Conservation (phyloP, 2,888 invertebrate genomes). For the Criorhina ranunculi region DNA sequence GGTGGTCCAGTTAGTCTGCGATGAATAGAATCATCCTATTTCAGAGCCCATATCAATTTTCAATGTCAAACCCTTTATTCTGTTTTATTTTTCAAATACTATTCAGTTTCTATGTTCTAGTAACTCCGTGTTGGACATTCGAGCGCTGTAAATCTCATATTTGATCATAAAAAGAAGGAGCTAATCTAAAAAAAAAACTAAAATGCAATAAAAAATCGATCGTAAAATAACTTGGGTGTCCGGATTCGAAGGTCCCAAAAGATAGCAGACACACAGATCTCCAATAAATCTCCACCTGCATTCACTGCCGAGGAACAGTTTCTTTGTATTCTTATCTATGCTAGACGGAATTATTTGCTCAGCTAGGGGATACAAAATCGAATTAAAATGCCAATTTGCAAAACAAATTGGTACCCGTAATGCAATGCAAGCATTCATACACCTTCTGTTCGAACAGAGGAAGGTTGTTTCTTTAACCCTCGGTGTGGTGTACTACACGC, state of each 20-base stretch:
- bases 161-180: constrained; percentile 47
- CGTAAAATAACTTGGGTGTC: constrained; percentile 44
- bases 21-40: constrained; percentile 3
- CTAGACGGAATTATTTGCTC: constrained; percentile 60
- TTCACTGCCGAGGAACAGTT: neutral
- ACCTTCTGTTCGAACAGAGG: constrained; percentile 10
- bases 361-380: constrained; percentile 63
- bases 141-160: constrained; percentile 32
- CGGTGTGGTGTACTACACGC: constrained; percentile 8
- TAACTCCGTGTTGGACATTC: constrained; percentile 15
- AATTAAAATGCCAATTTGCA: constrained; percentile 77
- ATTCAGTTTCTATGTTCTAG: neutral
- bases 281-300: constrained; percentile 46
- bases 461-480: constrained; percentile 13
- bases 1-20: constrained; percentile 29
- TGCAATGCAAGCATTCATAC: constrained; percentile 54
- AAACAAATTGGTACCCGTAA: constrained; percentile 61
- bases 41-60: constrained; percentile 37
- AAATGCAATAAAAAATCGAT: constrained; percentile 38
- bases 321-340: constrained; percentile 48
- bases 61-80: constrained; percentile 40
- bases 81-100: neutral
- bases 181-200: constrained; percentile 3
- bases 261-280: constrained; percentile 20
- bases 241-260: constrained; percentile 3